Evolutionary conservation across 1,140 invertebrate species (phyloP), one percentile per base, ranked within the genome.

Genomic region (Pantala flavescens): DNA sequence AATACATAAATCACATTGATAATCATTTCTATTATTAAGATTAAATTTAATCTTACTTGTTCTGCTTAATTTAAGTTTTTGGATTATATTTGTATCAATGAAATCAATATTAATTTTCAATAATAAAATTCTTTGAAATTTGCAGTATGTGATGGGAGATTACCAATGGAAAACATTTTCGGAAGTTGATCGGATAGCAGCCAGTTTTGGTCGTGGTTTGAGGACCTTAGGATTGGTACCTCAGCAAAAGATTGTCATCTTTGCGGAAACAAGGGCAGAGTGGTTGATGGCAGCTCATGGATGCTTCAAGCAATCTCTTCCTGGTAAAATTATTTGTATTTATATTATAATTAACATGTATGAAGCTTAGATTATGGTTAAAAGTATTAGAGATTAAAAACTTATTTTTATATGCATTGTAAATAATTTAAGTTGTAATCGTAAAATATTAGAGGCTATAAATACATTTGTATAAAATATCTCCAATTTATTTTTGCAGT

Each of bases 201-300:
- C 87, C 0, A 85, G 89, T 77, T 93, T 98, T 82, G 92, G 92
- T 28, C 87, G 87, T 70, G 95, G 94, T 3, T 82, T 98, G 24
- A 83, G 88, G 7, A 88, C 79, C n/a, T 75, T 85, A 49, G 88
- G 86, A 9, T 87, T 91, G 75, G 83, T 85, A 73, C 87, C 89
- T 0, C 85, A 86, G 11, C 83, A 88, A 72, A 95, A 93, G 78
- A 84, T 99, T 75, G 92, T 95, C 21, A 93, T 99, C 78, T 99
- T 98, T 84, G 94, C 97, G 0, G 98, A 99, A 85, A 99, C 97
- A 0, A 86, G 97, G 77, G 92, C 92, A 24, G 97, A 99, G 85
- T 99, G 97, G 97, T 91, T 99, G 88, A 89, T 98, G 49, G 91
- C 95, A 0, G 93, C 96, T 7, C 92, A 98, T 80, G 94, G 94